Percentiles rank a stretch among this genome's conserved stretches.
These are phyloP conservation scores for Oithona nana DNA, from an alignment of 2,888 invertebrate genomes.

Conservation along the genomic window DNA sequence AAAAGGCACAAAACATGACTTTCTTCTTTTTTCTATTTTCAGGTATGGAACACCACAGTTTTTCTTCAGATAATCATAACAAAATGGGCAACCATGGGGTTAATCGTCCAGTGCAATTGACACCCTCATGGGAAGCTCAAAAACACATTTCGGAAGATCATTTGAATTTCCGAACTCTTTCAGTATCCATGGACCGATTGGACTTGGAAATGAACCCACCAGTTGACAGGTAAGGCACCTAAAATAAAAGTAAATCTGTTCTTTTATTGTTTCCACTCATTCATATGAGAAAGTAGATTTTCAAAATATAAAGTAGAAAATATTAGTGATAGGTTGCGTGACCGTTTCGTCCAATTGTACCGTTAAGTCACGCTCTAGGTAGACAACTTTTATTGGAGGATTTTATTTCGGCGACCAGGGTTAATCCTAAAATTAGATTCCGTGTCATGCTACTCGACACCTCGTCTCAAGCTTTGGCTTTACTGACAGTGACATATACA, in stretches of 20 bases:
- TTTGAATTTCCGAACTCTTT: slow-evolving; percentile 52
- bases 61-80: no score
- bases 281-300: not conserved
- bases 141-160: slow-evolving; percentile 35
- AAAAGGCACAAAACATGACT: no score
- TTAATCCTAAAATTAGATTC: no score
- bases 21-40: no score
- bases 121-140: not conserved
- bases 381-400: no score
- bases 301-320: not conserved
- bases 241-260: not conserved
- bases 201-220: slow-evolving; percentile 54
- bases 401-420: no score
- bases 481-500: no score
- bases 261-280: not conserved
- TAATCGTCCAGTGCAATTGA: not conserved
- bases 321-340: no score
- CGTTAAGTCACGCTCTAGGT: no score
- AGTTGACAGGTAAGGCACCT: slow-evolving; percentile 43
- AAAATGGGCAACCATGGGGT: not conserved
- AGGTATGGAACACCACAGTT: not conserved
- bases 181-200: slow-evolving; percentile 39
- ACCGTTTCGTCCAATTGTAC: no score
- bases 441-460: no score
- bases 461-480: no score